phyloP scores from a whole-genome alignment of 30 jellyfish, hydroid and myxozoan species.

The Hydractinia symbiolongicarpus region DNA sequence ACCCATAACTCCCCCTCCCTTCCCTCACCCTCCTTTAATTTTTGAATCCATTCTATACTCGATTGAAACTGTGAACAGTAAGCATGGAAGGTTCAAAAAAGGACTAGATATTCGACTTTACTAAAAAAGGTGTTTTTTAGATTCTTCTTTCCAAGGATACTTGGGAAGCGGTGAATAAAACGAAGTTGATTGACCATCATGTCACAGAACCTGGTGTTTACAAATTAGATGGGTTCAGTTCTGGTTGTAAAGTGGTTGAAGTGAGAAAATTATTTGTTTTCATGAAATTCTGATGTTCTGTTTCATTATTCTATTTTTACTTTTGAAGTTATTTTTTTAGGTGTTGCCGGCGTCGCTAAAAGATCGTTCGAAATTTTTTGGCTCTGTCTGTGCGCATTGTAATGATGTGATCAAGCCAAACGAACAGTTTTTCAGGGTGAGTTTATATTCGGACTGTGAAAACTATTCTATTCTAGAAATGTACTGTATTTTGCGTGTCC shows the following conservation, averaged over 20 bases:
- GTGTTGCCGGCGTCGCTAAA: slow-evolving; percentile 10
- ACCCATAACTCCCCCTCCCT: too few species aligned
- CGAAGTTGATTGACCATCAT: slow-evolving; percentile 26
- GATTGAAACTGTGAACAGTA: too few species aligned
- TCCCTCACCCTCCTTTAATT: too few species aligned
- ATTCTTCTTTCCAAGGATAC: slow-evolving; percentile 9
- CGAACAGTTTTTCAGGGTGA: slow-evolving; percentile 35
- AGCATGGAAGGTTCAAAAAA: background rate
- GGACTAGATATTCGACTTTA: background rate
- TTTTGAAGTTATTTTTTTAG: background rate
- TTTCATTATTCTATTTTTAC: background rate
- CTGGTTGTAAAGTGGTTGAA: slow-evolving; percentile 38
- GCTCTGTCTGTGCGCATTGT: slow-evolving; percentile 38
- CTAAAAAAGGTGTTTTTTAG: background rate
- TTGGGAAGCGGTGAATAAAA: slow-evolving; percentile 1
- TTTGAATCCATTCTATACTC: too few species aligned
- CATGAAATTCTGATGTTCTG: background rate
- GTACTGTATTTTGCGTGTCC: background rate
- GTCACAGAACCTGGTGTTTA: slow-evolving; percentile 33
- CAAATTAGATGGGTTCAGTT: slow-evolving; percentile 37
- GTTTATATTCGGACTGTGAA: background rate
- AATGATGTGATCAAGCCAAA: slow-evolving; percentile 37
- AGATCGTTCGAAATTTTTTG: slow-evolving; percentile 34
- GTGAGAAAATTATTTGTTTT: background rate
- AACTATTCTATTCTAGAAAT: background rate